Evolutionary conservation across 2,113 vertebrate genomes (phyloP), one percentile per base, ranked within the genome.

Genomic region (Fregata magnificens): DNA sequence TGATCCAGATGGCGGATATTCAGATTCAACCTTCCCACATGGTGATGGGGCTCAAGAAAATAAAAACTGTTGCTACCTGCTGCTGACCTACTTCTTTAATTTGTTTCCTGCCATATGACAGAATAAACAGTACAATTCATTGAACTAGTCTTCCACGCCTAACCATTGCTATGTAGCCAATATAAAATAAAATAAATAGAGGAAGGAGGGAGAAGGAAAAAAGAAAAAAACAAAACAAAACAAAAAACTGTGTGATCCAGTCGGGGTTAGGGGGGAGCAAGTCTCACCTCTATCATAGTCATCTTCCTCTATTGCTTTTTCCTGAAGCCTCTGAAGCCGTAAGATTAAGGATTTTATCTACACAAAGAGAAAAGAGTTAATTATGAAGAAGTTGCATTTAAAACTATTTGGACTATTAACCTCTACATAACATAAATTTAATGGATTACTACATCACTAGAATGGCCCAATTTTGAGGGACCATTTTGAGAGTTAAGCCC

Each of bases 311-410:
- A 99, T 36, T 24, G 99, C 99, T 97, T 99, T 99, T 95, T 99
- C 98, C 96, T 99, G 99, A 95, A 99, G 99, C 93, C 97, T 98
- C 97, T 98, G 98, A 83, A 99, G 98, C 79, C 94, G 98, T 92
- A 98, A 97, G 94, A 98, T 99, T 97, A 99, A 98, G 88, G 99
- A 98, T 62, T 99, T 98, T 53, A 99, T 97, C 99, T 99, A 94
- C 55, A 38, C 82, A 89, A 76, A 81, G 44, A 71, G 19, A 78
- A 96, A 96, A 69, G 47, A 21, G 71, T 79, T 42, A n/a, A 42
- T 86, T 66, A 86, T 28, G 7, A 93, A 61, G 28, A 61, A 52
- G 7, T 5, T 49, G 26, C 80, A 78, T 63, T 78, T 84, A 42
- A 88, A 95, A 84, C 40, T 19, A 66, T 4, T 40, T 40, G 66